phyloP scores from a whole-genome alignment of 2,888 invertebrate species.

The Clistopyga incitator region DNA sequence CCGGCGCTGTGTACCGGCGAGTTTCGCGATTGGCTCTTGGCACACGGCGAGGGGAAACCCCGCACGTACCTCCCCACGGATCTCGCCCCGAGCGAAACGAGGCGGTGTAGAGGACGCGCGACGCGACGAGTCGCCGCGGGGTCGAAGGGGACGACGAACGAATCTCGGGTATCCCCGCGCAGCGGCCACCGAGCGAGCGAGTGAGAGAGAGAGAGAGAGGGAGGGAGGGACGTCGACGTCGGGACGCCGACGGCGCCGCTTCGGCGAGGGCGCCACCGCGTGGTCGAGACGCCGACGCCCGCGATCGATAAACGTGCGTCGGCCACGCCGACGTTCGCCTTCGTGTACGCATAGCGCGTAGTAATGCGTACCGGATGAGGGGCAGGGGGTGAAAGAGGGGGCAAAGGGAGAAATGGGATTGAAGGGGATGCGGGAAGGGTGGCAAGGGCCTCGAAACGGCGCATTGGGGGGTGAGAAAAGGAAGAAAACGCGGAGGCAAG shows the following conservation, averaged over 20 bases:
- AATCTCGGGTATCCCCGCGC: slow-evolving; percentile 67
- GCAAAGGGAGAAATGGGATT: slow-evolving; percentile 41
- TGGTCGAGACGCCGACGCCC: slow-evolving; percentile 76
- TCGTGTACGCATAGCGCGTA: slow-evolving; percentile 67
- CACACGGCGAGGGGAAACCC: slow-evolving; percentile 60
- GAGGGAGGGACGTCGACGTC: slow-evolving; percentile 63
- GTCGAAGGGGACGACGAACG: slow-evolving; percentile 56
- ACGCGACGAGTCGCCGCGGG: slow-evolving; percentile 56
- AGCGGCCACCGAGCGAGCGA: slow-evolving; percentile 58
- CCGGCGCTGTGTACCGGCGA: slow-evolving; percentile 65
- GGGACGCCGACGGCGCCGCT: slow-evolving; percentile 64
- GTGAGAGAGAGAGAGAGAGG: slow-evolving; percentile 49
- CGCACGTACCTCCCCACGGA: slow-evolving; percentile 64
- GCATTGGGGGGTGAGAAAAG: slow-evolving; percentile 35
- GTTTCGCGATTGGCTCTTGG: slow-evolving; percentile 65
- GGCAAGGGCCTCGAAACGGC: slow-evolving; percentile 38
- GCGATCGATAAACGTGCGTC: slow-evolving; percentile 82
- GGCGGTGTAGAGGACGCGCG: slow-evolving; percentile 58
- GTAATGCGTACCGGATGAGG: slow-evolving; percentile 63
- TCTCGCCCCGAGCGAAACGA: slow-evolving; percentile 61
- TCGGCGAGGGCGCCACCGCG: slow-evolving; percentile 81
- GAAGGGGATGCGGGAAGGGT: slow-evolving; percentile 47
- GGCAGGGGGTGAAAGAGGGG: slow-evolving; percentile 15
- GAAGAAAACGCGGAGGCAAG: slow-evolving; percentile 46
- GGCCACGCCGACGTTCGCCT: slow-evolving; percentile 69